Conservation (phyloP, 2,888 invertebrate species). For the Octonoba sinensis region DNA sequence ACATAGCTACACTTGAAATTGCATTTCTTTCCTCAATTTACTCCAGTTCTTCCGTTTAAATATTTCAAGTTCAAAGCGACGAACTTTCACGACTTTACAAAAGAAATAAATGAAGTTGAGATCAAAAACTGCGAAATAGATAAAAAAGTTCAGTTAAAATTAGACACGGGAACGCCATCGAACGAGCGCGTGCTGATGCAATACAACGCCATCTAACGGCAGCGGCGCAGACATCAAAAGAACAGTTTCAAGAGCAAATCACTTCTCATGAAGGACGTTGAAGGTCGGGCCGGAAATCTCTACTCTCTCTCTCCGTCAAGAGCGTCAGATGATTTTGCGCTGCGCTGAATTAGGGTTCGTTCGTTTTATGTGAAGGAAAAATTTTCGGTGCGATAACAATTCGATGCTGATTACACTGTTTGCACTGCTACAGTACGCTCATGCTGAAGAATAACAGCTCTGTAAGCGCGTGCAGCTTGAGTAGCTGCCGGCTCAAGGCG, state of each 20-base stretch:
- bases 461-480: slow-evolving; percentile 22
- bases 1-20: too few relatives aligned
- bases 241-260: slow-evolving; percentile 45
- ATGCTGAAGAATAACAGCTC: slow-evolving; percentile 35
- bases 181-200: background rate
- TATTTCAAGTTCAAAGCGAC: too few relatives aligned
- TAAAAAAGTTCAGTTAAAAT: slow-evolving; percentile 24
- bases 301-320: slow-evolving; percentile 3
- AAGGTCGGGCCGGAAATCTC: slow-evolving; percentile 37
- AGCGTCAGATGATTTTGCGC: background rate
- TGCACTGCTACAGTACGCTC: background rate
- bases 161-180: slow-evolving; percentile 14
- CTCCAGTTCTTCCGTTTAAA: too few relatives aligned
- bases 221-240: background rate
- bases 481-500: slow-evolving; percentile 83
- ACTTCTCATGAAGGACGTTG: slow-evolving; percentile 39
- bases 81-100: background rate
- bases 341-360: background rate
- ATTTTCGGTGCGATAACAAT: too few relatives aligned
- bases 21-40: too few relatives aligned
- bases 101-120: slow-evolving; percentile 54
- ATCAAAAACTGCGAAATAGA: slow-evolving; percentile 69
- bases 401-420: background rate
- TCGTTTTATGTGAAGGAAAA: background rate
- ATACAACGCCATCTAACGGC: slow-evolving; percentile 33